Evolutionary conservation across 2,113 vertebrate species (phyloP).

Genomic region (Lasiurus borealis): DNA sequence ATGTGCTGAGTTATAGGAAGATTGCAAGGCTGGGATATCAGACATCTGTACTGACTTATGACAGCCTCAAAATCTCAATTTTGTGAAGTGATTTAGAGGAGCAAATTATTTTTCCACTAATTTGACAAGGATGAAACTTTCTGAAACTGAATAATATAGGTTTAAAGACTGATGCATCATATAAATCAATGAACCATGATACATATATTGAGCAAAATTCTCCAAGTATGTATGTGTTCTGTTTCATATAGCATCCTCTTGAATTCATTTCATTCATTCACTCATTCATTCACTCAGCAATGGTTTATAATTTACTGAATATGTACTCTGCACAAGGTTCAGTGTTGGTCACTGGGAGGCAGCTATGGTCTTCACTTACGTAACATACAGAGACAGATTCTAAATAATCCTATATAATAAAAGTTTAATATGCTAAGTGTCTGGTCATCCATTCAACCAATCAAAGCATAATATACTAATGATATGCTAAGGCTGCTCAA

Average conservation of each 20-base stretch:
- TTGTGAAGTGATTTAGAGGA: slow-evolving; percentile 2
- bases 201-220: background rate
- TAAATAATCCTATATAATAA: background rate
- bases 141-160: background rate
- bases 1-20: background rate
- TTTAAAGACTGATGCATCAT: background rate
- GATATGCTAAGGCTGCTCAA: too few species aligned
- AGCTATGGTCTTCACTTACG: background rate
- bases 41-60: slow-evolving; percentile 62
- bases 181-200: background rate
- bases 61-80: slow-evolving; percentile 30
- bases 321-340: background rate
- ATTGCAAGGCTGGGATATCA: slow-evolving; percentile 37
- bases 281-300: background rate
- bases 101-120: slow-evolving; percentile 58
- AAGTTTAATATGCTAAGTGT: too few species aligned
- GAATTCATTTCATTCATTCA: background rate
- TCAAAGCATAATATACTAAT: too few species aligned
- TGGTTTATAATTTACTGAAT: background rate
- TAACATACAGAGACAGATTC: background rate
- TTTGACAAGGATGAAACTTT: slow-evolving; percentile 52
- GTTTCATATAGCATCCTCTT: background rate
- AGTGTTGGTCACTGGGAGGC: background rate
- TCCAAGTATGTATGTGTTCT: background rate
- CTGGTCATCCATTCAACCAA: too few species aligned